Conservation (phyloP, 2,888 invertebrate genomes). For the Ephialtes manifestator region DNA sequence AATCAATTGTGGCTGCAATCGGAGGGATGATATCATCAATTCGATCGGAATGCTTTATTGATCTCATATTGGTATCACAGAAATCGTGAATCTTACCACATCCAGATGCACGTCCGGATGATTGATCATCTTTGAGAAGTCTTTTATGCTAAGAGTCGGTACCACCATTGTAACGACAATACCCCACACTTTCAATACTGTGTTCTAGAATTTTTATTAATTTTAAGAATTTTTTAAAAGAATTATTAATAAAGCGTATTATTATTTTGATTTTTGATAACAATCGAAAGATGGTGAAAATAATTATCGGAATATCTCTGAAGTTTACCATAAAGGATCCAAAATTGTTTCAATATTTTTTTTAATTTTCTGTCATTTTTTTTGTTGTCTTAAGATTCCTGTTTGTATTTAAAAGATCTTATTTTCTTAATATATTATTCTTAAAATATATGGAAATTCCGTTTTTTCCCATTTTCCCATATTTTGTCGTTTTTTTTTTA, state of each 20-base stretch:
- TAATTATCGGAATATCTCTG: too few species aligned
- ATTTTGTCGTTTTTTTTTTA: too few species aligned
- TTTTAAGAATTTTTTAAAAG: neutral
- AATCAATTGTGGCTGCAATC: conserved; percentile 76
- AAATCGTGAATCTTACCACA: conserved; percentile 69
- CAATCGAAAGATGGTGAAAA: too few species aligned
- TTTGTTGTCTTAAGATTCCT: too few species aligned
- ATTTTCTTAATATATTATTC: too few species aligned
- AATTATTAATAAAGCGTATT: neutral
- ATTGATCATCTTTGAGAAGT: conserved; percentile 79
- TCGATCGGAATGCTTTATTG: neutral
- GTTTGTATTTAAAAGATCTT: too few species aligned
- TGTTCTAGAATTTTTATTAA: conserved; percentile 70
- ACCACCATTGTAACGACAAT: conserved; percentile 75
- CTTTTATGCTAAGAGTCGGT: conserved; percentile 77
- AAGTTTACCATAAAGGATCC: too few species aligned
- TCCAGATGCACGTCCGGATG: conserved; percentile 80
- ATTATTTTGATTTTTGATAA: neutral
- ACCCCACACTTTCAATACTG: conserved; percentile 78
- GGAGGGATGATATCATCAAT: conserved; percentile 4
- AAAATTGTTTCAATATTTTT: too few species aligned
- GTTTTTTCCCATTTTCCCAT: too few species aligned
- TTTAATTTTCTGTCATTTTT: too few species aligned
- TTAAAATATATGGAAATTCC: too few species aligned
- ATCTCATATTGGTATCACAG: neutral